Base-by-base conservation (phyloP, 2,888 invertebrate species). In the Drosophila monieri region DNA sequence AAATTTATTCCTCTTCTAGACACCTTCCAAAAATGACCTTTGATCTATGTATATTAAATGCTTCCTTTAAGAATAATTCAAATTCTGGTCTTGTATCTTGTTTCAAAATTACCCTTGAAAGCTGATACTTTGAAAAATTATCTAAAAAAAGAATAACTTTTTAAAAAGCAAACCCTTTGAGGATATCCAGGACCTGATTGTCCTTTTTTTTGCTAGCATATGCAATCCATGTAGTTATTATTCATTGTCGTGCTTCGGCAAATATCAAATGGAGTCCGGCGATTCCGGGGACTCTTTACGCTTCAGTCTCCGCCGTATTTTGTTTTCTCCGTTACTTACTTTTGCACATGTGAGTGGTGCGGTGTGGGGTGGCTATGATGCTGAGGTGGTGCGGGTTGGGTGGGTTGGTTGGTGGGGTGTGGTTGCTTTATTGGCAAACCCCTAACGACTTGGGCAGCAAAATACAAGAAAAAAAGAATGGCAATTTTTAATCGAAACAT, bases 401-500 rank as follows among this genome's bases (percentile, higher is more conserved):
- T 54, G 43, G 15, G 8, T 35, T 30, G 46, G 15, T 71, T 76
- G 74, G 72, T 60, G 58, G 73, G 68, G 74, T 58, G 85, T 70
- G 56, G 62, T 74, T 73, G 60, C 49, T 48, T 74, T 67, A 67
- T 74, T 69, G 75, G 68, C 62, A 80, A 80, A 68, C 73, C 73
- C 77, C 59, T 67, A 59, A 74, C 54, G 74, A 52, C 67, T 44
- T 73, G 43, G 61, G 32, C 69, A 51, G 39, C 69, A 47, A 56
- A 66, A 27, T 39, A 48, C 48, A 32, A 43, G 62, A 54, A 10
- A 35, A 41, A 23, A 25, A 23, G 41, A 30, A 41, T 12, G 57
- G 25, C 35, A 43, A 70, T 60, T 86, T 80, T 80, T 84, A 87
- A 87, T 84, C 87, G 87, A 80, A 85, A 74, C 85, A 85, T 88